Base-by-base conservation (phyloP, 1,140 invertebrate species). In the Zaprionus camerounensis region DNA sequence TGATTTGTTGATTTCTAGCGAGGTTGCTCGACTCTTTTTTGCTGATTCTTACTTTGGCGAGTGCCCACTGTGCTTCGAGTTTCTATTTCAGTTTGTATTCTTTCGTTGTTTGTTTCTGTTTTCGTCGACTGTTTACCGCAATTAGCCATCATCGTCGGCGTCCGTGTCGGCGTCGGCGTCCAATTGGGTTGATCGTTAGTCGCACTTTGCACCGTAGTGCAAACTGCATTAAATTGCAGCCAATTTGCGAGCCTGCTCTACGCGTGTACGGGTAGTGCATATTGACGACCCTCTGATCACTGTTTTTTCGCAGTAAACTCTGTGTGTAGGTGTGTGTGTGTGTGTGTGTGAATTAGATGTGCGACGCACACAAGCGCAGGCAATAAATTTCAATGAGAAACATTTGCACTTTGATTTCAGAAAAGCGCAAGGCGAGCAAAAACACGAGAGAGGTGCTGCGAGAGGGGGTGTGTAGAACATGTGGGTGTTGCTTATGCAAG, bases 371-470 rank as follows among this genome's bases (percentile, higher is more conserved):
- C 44, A 49, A n/a, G 46, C 12, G 12, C 46, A 51, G 65, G 65
- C 66, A 88, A 88, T 88, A 68, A 88, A 84, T 81, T 90, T 90
- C 78, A 90, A 88, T 87, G 71, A 81, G 69, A 64, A 84, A 53
- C 41, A 67, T 81, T 83, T 87, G 83, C 80, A 88, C 84, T 86
- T 82, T 79, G 82, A 81, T 81, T 83, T 73, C n/a, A 17, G 41
- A n/a, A 53, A 55, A 41, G 22, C 11, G 11, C 41, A 46, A 46
- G 7, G n/a, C 26, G 38, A 61, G 38, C 57, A 38, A 76, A 82
- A 86, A 82, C 28, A 31, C 28, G 71, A 76, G 68, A 82, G 78
- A 85, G 68, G 71, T 75, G 69, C 28, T 7, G 6, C 64, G 78
- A 70, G 44, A 63, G 59, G 74, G 74, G 71, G 66, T 61, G 26